Base-by-base conservation (phyloP, 1,140 invertebrate genomes). In the Nylanderia fulva region DNA sequence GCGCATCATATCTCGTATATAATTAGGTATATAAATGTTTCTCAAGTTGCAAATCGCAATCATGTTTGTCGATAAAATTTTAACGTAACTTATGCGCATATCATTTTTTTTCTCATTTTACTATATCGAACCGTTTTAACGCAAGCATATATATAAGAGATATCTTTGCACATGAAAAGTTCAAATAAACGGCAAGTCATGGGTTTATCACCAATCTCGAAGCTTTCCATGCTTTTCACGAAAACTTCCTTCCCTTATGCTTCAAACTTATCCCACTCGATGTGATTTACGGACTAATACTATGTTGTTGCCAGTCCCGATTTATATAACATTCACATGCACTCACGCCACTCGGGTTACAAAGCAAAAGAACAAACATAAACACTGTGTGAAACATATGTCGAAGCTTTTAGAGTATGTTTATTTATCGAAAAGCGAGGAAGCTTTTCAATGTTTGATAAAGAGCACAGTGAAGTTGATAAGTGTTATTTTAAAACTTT, bases 341-440 rank as follows among this genome's bases (percentile, higher is more conserved):
- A 42, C 54, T 71, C 33, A 45, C 48, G 24, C 24, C 54, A 48
- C 64, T 82, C 27, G 36, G 45, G 27, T 71, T 82, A 71, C 66
- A 82, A 60, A 82, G 52, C 18, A 71, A 82, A 71, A 82, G 24
- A 9, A 82, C 52, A 82, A 82, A 71, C 58, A 58, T 27, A 69
- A 71, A 71, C 21, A 52, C 39, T 24, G 39, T 13, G 18, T 52
- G 24, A 33, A 82, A 72, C 76, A 69, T 56, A 42, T 33, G 66
- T 58, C 77, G 33, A 71, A 80, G 77, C 66, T 82, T 71, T 60
- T 58, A 82, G 66, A 27, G 36, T 0, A 5, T 82, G 36, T 82
- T 82, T 82, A 82, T 72, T 82, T 82, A 80, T 72, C 52, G 36
- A 82, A 72, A 58, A 42, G 36, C 24, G 77, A 82, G 52, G 11